These are phyloP conservation scores for Hermodice carunculata DNA, from an alignment of 2,888 invertebrate species.

Conservation along the genomic window DNA sequence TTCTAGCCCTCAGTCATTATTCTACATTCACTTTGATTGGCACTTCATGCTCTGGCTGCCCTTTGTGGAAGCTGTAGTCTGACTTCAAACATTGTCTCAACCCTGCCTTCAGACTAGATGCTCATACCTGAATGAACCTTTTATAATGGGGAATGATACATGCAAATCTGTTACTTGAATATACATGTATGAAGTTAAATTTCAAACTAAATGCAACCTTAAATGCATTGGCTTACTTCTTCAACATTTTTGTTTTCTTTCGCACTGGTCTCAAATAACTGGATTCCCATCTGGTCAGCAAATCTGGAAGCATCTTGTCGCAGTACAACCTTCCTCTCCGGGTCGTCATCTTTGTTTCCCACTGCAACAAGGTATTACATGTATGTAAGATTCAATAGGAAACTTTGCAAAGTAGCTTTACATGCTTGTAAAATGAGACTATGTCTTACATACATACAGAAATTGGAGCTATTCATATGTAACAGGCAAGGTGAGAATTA, in stretches of 20 bases:
- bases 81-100: too few relatives aligned
- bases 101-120: background rate
- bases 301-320: constrained; percentile 97
- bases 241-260: constrained; percentile 99
- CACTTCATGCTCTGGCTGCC: too few relatives aligned
- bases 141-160: background rate
- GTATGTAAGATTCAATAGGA: background rate
- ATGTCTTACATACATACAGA: too few relatives aligned
- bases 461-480: too few relatives aligned
- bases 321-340: constrained; percentile 85
- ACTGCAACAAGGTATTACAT: constrained; percentile 48
- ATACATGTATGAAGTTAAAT: too few relatives aligned
- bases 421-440: too few relatives aligned
- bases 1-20: background rate
- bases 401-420: too few relatives aligned
- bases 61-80: too few relatives aligned
- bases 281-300: constrained; percentile 97
- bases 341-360: constrained; percentile 69
- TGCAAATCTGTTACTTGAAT: too few relatives aligned
- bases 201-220: background rate
- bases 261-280: constrained; percentile 97
- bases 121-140: background rate
- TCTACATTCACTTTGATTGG: too few relatives aligned
- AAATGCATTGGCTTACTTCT: constrained; percentile 73
- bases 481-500: too few relatives aligned